Percentiles rank a stretch among this genome's conserved stretches.
Evolutionary conservation across 1,140 invertebrate genomes (phyloP).

Genomic region (Papilio aristodemus): DNA sequence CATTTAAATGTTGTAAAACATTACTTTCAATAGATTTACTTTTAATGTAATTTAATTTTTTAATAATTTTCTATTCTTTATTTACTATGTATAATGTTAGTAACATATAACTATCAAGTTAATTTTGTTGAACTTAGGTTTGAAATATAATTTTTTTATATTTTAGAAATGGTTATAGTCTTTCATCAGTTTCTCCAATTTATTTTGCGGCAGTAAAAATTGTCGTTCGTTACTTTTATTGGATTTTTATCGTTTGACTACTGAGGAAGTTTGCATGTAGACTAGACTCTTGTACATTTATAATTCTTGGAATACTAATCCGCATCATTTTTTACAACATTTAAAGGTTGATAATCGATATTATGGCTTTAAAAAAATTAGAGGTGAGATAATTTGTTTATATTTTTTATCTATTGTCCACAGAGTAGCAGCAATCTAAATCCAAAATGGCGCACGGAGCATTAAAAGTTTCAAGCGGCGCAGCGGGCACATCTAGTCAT

Average conservation of each 20-base stretch:
- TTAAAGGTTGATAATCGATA: not conserved
- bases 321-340: not conserved
- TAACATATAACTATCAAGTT: no score
- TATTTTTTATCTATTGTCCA: constrained; percentile 47
- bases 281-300: not conserved
- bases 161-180: no score
- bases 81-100: no score
- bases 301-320: not conserved
- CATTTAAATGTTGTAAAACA: no score
- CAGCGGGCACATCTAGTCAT: constrained; percentile 57
- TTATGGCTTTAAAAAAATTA: not conserved
- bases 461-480: constrained; percentile 44
- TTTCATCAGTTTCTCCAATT: constrained; percentile 9
- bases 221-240: constrained; percentile 18
- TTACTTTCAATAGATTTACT: no score
- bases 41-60: no score
- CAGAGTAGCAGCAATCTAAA: constrained; percentile 48
- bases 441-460: constrained; percentile 53
- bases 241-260: constrained; percentile 5
- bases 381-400: not conserved
- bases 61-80: no score
- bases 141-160: no score
- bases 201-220: constrained; percentile 17
- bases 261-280: not conserved
- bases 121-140: no score